Conservation (phyloP, 2,888 invertebrate species). For the Eledona agricola region DNA sequence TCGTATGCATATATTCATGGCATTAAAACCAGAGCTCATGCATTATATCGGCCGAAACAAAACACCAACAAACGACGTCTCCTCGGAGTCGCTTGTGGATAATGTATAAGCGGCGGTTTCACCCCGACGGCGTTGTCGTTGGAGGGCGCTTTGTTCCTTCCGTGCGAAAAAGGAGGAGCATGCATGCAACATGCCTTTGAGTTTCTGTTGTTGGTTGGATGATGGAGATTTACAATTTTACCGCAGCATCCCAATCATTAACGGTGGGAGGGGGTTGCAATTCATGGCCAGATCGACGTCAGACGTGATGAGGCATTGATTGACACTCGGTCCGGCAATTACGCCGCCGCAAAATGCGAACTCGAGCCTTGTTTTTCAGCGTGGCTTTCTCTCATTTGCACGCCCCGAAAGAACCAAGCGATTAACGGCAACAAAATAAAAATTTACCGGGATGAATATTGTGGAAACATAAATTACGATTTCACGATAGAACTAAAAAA, state of each 20-base stretch:
- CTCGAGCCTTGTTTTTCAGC: slow-evolving; percentile 24
- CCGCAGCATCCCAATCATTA: slow-evolving; percentile 54
- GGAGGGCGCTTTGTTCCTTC: slow-evolving; percentile 13
- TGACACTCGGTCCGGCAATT: slow-evolving; percentile 20
- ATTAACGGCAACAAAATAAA: too few species aligned
- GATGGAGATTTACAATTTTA: slow-evolving; percentile 54
- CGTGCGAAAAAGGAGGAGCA: slow-evolving; percentile 13
- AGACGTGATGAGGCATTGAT: slow-evolving; percentile 24
- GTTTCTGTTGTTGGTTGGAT: background rate
- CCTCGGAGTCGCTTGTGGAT: slow-evolving; percentile 1
- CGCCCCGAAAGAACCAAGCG: too few species aligned
- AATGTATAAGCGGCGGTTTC: slow-evolving; percentile 3
- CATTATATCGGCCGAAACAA: slow-evolving; percentile 21
- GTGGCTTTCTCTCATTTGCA: too few species aligned
- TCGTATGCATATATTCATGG: slow-evolving; percentile 31
- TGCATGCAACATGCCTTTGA: slow-evolving; percentile 21
- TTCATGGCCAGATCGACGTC: slow-evolving; percentile 26
- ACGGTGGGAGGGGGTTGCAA: slow-evolving; percentile 57
- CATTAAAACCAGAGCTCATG: slow-evolving; percentile 25
- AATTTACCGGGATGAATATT: too few species aligned
- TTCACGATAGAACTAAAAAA: too few species aligned
- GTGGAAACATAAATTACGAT: too few species aligned
- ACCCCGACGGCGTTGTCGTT: slow-evolving; percentile 6
- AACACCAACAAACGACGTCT: slow-evolving; percentile 25
- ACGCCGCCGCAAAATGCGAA: slow-evolving; percentile 33